Conservation (phyloP, 1,140 invertebrate species). For the Drosophila littoralis region DNA sequence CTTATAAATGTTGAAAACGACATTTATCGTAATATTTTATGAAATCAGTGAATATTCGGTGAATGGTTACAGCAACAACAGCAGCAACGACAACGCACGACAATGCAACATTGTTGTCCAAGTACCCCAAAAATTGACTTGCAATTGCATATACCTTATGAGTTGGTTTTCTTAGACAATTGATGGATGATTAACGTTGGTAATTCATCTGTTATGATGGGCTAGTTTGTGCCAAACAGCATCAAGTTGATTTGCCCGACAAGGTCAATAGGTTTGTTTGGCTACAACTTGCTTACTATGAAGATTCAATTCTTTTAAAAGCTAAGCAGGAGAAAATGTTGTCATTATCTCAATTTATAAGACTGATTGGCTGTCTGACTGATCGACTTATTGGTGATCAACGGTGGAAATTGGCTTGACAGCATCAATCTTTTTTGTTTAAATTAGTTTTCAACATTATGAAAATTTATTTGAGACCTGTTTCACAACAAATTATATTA, state of each 20-base stretch:
- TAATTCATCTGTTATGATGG: conserved; percentile 21
- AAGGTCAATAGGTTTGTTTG: conserved; percentile 15
- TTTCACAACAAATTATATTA: too few relatives aligned
- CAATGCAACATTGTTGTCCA: conserved; percentile 41
- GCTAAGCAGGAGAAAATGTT: too few relatives aligned
- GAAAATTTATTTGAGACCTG: too few relatives aligned
- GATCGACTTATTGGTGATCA: too few relatives aligned
- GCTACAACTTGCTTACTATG: background rate
- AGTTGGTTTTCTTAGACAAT: conserved; percentile 13
- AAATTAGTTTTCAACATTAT: too few relatives aligned
- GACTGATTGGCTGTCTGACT: too few relatives aligned
- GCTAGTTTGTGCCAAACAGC: conserved; percentile 6
- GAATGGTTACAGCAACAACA: conserved; percentile 34
- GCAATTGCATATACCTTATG: conserved; percentile 39
- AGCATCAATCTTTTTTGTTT: too few relatives aligned
- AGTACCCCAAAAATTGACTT: conserved; percentile 30
- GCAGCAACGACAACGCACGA: conserved; percentile 22
- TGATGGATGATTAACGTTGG: conserved; percentile 23
- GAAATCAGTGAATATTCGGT: conserved; percentile 75
- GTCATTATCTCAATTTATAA: too few relatives aligned
- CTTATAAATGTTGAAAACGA: conserved; percentile 68
- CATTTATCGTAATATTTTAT: conserved; percentile 81
- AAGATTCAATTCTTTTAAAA: too few relatives aligned
- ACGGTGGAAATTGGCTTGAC: too few relatives aligned
- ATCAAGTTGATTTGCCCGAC: conserved; percentile 8